Conservation (phyloP, 2,888 invertebrate species). For the Eilema sororculum region DNA sequence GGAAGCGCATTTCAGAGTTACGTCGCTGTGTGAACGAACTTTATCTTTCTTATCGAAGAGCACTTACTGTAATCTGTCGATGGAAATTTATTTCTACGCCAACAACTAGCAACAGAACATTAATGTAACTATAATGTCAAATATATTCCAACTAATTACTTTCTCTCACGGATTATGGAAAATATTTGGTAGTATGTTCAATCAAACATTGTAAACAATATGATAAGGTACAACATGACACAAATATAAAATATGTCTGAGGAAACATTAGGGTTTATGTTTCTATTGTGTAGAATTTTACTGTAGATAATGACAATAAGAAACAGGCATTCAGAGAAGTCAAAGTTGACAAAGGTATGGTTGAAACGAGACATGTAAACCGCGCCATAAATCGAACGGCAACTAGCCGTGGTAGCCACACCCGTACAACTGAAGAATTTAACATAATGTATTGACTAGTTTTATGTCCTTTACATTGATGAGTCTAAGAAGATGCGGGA, state of each 20-base stretch:
- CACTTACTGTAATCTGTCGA: constrained; percentile 73
- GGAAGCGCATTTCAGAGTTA: constrained; percentile 59
- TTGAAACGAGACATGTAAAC: constrained; percentile 66
- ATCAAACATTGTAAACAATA: constrained; percentile 36
- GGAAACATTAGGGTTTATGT: constrained; percentile 41
- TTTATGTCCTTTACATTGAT: constrained; percentile 81
- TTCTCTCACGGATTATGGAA: constrained; percentile 37
- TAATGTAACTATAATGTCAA: constrained; percentile 52
- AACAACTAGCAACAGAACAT: constrained; percentile 54
- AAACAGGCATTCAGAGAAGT: constrained; percentile 52
- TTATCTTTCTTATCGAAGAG: constrained; percentile 69
- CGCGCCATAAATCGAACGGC: constrained; percentile 72
- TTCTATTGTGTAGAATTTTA: constrained; percentile 47
- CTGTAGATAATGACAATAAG: constrained; percentile 57
- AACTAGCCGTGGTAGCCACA: constrained; percentile 67
- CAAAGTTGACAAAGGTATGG: constrained; percentile 57
- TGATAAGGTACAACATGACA: constrained; percentile 17
- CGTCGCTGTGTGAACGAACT: constrained; percentile 68
- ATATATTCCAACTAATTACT: constrained; percentile 49
- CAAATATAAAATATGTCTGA: constrained; percentile 22
- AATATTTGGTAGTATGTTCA: constrained; percentile 27
- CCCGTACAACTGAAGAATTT: constrained; percentile 65
- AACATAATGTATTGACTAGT: constrained; percentile 70
- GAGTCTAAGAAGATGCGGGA: constrained; percentile 65
- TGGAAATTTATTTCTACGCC: constrained; percentile 63